Percentiles rank a stretch among this genome's conserved stretches.
phyloP scores from a whole-genome alignment of 92 coral and sea anemone genomes.

The Anthopleura xanthogrammica region DNA sequence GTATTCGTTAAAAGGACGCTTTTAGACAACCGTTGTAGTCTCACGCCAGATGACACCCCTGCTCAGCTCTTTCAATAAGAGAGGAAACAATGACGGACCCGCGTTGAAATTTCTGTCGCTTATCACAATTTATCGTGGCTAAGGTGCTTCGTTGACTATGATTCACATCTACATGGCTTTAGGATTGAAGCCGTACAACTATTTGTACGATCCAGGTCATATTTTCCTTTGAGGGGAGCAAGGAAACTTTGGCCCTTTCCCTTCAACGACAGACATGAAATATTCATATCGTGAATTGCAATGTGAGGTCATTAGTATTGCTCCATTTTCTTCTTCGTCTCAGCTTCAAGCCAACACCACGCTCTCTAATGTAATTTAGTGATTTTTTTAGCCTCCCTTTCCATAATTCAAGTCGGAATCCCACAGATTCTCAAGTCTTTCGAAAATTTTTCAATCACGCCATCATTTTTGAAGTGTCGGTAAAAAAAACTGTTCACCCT shows the following conservation, averaged over 20 bases:
- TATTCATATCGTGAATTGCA: constrained; percentile 86
- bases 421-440: not conserved
- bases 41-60: constrained; percentile 99
- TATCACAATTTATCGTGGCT: constrained; percentile 50
- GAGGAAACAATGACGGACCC: constrained; percentile 90
- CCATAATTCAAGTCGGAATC: not conserved
- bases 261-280: constrained; percentile 68
- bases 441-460: constrained; percentile 19
- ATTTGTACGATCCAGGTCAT: not conserved
- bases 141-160: not conserved
- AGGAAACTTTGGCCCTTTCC: constrained; percentile 81
- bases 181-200: constrained; percentile 12
- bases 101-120: constrained; percentile 76
- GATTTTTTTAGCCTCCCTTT: not conserved
- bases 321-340: constrained; percentile 10
- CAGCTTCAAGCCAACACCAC: not conserved
- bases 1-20: constrained; percentile 43
- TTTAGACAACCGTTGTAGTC: constrained; percentile 70
- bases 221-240: constrained; percentile 49
- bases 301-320: constrained; percentile 44
- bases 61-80: constrained; percentile 76
- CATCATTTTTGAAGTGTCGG: constrained; percentile 28
- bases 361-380: not conserved
- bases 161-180: not conserved
- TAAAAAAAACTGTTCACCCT: not conserved